Percentiles rank a stretch among this genome's conserved stretches.
Conservation (phyloP, 2,888 invertebrate genomes). For the Scrobipalpa atriplicella region DNA sequence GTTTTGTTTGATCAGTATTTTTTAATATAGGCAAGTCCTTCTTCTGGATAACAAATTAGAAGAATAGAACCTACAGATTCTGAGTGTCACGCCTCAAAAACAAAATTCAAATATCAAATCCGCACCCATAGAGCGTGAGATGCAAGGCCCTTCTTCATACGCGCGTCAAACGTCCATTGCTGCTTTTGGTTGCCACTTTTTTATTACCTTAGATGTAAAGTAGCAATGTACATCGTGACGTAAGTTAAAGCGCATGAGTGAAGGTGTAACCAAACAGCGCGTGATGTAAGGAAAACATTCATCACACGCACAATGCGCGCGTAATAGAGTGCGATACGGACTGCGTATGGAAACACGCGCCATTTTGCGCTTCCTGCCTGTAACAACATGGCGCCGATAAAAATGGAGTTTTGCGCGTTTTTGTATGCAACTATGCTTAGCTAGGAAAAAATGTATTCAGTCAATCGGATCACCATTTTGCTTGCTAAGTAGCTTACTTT, state of each 20-base stretch:
- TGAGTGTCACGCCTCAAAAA: constrained; percentile 30
- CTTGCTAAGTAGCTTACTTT: too few relatives aligned
- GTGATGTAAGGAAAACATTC: constrained; percentile 74
- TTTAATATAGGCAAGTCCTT: too few relatives aligned
- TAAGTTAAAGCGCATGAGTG: background rate
- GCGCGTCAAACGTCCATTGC: too few relatives aligned
- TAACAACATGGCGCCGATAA: constrained; percentile 65
- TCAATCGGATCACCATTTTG: background rate
- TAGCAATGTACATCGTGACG: background rate
- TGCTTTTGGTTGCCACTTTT: too few relatives aligned
- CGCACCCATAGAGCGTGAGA: too few relatives aligned
- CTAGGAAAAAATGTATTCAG: background rate
- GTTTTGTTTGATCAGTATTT: too few relatives aligned
- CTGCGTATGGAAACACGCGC: constrained; percentile 72
- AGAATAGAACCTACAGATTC: constrained; percentile 1
- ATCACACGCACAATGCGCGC: constrained; percentile 70
- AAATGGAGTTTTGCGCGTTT: constrained; percentile 33
- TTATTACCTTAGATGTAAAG: background rate
- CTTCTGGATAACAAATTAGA: too few relatives aligned
- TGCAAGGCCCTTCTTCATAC: too few relatives aligned
- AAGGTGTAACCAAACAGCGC: constrained; percentile 53
- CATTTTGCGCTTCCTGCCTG: constrained; percentile 64
- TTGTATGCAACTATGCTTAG: background rate
- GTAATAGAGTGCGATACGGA: constrained; percentile 66
- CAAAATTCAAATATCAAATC: background rate